Evolutionary conservation across 2,797 vertebrate genomes (phyloP).

Genomic region (Molossus molossus): DNA sequence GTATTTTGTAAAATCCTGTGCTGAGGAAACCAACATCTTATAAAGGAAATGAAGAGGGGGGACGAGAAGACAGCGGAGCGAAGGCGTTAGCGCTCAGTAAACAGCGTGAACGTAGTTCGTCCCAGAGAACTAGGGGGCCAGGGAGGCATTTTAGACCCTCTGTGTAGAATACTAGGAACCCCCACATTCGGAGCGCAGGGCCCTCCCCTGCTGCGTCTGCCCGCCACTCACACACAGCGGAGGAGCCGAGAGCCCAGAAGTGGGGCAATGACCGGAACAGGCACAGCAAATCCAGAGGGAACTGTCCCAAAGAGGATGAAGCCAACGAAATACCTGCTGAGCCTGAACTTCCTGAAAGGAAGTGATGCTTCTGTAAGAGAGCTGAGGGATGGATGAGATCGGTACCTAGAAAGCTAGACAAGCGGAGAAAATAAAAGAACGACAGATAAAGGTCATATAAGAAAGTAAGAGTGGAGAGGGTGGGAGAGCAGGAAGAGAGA

Average conservation of each 20-base stretch:
- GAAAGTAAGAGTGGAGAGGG: background rate
- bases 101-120: background rate
- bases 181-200: background rate
- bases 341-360: background rate
- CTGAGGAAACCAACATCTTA: slow-evolving; percentile 53
- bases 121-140: background rate
- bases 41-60: slow-evolving; percentile 23
- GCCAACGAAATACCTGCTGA: background rate
- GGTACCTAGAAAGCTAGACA: background rate
- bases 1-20: slow-evolving; percentile 1
- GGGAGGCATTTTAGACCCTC: background rate
- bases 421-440: background rate
- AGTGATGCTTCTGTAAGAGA: background rate
- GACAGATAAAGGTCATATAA: background rate
- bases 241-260: background rate
- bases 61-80: background rate
- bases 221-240: background rate
- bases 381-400: background rate
- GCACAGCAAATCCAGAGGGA: background rate
- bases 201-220: background rate
- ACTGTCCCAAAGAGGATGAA: background rate
- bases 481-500: no score
- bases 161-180: background rate
- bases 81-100: background rate
- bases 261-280: background rate